Evolutionary conservation across 2,797 vertebrate genomes (phyloP).

Genomic region (Siniperca obscura): DNA sequence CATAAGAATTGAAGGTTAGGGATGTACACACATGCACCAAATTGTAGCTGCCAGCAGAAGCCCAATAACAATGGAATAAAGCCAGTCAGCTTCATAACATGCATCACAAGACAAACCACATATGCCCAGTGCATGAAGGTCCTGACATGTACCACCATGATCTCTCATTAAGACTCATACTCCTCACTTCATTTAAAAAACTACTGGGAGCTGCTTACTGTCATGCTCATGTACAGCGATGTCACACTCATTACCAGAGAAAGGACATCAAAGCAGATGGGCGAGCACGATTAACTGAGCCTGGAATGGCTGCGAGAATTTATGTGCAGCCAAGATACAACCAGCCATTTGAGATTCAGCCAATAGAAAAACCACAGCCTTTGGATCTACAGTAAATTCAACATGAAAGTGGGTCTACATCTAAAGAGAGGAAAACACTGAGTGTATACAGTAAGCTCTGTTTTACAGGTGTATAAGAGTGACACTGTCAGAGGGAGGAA

Average conservation of each 20-base stretch:
- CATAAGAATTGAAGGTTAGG: slow-evolving; percentile 2
- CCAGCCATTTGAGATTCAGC: slow-evolving; percentile 50
- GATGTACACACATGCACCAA: background rate
- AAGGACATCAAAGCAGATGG: slow-evolving; percentile 78
- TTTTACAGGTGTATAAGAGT: slow-evolving; percentile 4
- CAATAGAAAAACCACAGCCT: slow-evolving; percentile 37
- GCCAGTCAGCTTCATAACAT: background rate
- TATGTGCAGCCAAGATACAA: slow-evolving; percentile 60
- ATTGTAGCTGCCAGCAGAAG: background rate
- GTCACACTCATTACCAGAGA: slow-evolving; percentile 73
- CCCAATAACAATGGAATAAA: background rate
- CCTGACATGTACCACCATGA: slow-evolving; percentile 41
- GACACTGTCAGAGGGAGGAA: background rate
- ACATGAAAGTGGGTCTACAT: slow-evolving; percentile 37
- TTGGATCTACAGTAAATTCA: slow-evolving; percentile 40
- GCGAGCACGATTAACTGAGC: slow-evolving; percentile 62
- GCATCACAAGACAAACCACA: slow-evolving; percentile 26
- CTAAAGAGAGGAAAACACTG: background rate
- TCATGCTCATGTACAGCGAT: slow-evolving; percentile 61
- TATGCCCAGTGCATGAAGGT: slow-evolving; percentile 29
- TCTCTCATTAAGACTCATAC: slow-evolving; percentile 57
- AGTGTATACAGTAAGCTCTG: background rate
- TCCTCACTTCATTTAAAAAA: slow-evolving; percentile 34
- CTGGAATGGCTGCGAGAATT: slow-evolving; percentile 52
- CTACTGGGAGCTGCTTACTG: slow-evolving; percentile 54